Evolutionary conservation across 2,888 invertebrate species (phyloP).

Genomic region (Synanthedon myopaeformis): DNA sequence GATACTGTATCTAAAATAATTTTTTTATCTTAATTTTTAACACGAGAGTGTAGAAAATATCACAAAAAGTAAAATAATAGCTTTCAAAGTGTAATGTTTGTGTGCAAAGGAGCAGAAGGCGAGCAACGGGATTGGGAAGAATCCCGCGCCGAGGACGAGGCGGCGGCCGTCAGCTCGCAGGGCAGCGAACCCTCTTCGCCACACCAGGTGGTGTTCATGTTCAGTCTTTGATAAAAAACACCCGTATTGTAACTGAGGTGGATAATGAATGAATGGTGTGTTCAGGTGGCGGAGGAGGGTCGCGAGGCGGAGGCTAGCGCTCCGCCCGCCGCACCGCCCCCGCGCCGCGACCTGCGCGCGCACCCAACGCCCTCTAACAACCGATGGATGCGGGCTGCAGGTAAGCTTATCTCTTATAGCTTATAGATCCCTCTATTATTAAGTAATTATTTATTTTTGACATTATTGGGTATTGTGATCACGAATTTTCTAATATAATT

Average conservation of each 20-base stretch:
- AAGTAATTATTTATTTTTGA: no score
- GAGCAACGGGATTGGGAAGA: constrained; percentile 56
- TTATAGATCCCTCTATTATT: no score
- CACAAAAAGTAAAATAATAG: no score
- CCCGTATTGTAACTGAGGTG: constrained; percentile 9
- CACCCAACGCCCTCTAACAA: constrained; percentile 55
- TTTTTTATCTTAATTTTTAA: no score
- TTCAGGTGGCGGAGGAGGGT: constrained; percentile 75
- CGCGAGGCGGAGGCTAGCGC: constrained; percentile 83
- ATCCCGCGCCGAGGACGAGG: constrained; percentile 53
- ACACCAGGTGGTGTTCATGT: constrained; percentile 37
- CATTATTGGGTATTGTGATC: no score
- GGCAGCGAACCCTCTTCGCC: constrained; percentile 62
- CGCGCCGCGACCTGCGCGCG: constrained; percentile 29
- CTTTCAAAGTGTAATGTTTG: no score
- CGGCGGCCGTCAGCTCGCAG: constrained; percentile 63
- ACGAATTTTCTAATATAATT: no score
- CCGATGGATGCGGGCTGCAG: constrained; percentile 62
- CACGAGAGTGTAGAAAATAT: no score
- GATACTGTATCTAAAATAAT: no score
- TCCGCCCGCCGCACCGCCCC: constrained; percentile 29
- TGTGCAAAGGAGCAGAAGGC: constrained; percentile 32
- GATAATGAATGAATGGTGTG: background rate
- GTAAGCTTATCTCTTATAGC: constrained; percentile 20
- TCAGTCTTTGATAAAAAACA: no score